Evolutionary conservation across 2,113 vertebrate genomes (phyloP).

Genomic region (Baryphthengus martii): DNA sequence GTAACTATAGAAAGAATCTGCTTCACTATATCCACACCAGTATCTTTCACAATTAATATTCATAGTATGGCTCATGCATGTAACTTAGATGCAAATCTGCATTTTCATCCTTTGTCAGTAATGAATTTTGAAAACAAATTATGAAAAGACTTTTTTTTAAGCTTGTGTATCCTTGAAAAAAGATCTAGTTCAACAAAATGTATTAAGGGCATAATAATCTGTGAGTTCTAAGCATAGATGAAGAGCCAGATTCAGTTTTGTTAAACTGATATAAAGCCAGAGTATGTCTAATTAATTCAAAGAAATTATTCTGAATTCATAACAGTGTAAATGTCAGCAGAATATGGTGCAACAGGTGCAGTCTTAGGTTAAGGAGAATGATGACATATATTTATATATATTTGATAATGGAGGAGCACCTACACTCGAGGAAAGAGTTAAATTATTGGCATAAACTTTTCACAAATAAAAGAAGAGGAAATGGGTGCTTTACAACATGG

Average conservation of each 20-base stretch:
- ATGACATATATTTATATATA: neutral
- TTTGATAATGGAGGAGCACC: neutral
- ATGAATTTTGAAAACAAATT: neutral
- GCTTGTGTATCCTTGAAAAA: neutral
- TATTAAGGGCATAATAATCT: neutral
- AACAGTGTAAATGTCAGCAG: neutral
- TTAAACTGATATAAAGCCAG: neutral
- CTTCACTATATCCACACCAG: neutral
- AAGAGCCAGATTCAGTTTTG: neutral
- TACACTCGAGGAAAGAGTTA: neutral
- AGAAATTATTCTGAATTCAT: neutral
- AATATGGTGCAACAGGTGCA: neutral
- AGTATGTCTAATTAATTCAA: neutral
- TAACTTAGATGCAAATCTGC: neutral
- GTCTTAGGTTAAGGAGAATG: neutral
- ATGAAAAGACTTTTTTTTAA: neutral
- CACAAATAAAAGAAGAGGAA: slow-evolving; percentile 10
- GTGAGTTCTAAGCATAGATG: neutral
- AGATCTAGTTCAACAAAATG: neutral
- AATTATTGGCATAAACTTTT: neutral
- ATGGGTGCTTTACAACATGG: neutral
- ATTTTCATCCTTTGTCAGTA: neutral
- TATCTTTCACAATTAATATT: neutral
- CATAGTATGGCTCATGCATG: neutral
- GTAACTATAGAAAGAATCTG: neutral